phyloP scores from a whole-genome alignment of 2,797 vertebrate genomes.

The Tympanoctomys barrerae region DNA sequence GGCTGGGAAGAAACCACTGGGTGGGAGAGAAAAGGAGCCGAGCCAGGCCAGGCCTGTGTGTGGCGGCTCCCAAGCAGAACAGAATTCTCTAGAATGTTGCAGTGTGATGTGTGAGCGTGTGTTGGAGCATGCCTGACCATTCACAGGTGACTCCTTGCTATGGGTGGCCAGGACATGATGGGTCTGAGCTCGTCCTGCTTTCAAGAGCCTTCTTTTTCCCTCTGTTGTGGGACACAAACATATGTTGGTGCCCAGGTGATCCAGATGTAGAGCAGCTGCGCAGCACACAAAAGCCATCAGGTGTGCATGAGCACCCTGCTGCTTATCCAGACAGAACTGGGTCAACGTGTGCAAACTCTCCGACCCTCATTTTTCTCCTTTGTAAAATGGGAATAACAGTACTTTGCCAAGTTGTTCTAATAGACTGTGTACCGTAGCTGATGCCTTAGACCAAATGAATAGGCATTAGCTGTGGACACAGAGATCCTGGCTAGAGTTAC shows the following conservation, averaged over 20 bases:
- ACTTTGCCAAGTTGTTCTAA: background rate
- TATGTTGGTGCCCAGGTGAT: background rate
- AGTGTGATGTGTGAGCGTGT: accelerated
- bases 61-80: background rate
- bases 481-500: background rate
- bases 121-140: accelerated
- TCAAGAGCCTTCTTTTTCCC: background rate
- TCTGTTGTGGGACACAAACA: background rate
- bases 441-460: background rate
- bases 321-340: too few relatives aligned
- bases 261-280: background rate
- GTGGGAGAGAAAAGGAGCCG: background rate
- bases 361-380: background rate
- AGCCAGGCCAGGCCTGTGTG: background rate
- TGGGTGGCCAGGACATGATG: accelerated
- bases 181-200: accelerated
- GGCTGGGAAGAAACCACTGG: background rate
- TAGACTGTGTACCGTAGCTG: background rate
- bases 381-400: too few relatives aligned
- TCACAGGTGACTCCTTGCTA: background rate
- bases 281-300: background rate
- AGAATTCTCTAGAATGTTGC: accelerated
- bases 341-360: too few relatives aligned
- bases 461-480: background rate
- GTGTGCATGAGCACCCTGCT: background rate